Evolutionary conservation across 2,888 invertebrate genomes (phyloP), one percentile per base, ranked within the genome.

Genomic region (Apamea monoglypha): DNA sequence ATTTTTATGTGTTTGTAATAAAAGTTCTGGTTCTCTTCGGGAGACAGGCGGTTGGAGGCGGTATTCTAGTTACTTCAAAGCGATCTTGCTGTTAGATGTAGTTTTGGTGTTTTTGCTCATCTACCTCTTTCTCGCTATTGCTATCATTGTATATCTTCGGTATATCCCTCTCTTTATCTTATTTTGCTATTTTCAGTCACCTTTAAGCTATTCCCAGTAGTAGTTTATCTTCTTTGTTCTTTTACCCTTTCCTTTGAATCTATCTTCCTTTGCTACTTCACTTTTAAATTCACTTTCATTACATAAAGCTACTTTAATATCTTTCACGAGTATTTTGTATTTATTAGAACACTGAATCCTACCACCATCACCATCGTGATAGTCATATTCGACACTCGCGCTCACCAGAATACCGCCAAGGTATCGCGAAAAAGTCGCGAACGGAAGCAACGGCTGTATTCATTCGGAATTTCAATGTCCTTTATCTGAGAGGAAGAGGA

Each of bases 381-480:
- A 6, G 12, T 64, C 61, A 59, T 67, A 81, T 78, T 79, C 68
- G 64, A 78, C 29, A 71, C 61, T 76, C 76, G 68, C 56, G 53
- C 72, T 70, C 59, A 56, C 78, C 88, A 87, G 90, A 91, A 92
- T 91, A 92, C 78, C 85, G 86, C 81, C 87, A 85, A 90, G 90
- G 88, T 90, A 88, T 86, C 81, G 85, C 80, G 72, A 89, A 89
- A 88, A 85, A 86, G 78, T 86, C 85, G 78, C 88, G 87, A 88
- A 85, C 91, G 90, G 90, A 92, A 92, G 89, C 89, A 81, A 85
- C 82, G 88, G 87, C 89, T 88, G 92, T 91, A 93, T 95, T 94
- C 95, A 93, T 92, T 92, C 93, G 87, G 94, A 94, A 94, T 95
- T 95, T 95, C 95, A 95, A 96, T 95, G 95, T 91, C 91, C 90